A percentile compares a stretch with the other conserved stretches of the same genome.
Evolutionary conservation across 2,797 vertebrate genomes (phyloP).

Genomic region (Rallus crepitans): DNA sequence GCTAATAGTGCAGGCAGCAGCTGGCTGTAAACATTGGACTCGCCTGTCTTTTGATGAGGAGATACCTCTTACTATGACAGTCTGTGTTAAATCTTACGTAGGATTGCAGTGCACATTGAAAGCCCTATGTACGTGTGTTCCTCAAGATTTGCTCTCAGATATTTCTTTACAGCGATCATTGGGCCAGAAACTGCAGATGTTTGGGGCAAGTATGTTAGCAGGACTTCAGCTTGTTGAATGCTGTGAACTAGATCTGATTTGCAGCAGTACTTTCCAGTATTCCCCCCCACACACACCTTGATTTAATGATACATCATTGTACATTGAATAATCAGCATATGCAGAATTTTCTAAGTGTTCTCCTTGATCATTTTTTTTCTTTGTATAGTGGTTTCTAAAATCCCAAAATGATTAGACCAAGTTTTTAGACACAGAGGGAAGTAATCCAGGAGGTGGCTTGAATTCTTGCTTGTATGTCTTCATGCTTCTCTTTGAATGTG

Average conservation of each 20-base stretch:
- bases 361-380: background rate
- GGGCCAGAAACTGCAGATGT: background rate
- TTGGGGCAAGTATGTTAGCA: background rate
- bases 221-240: background rate
- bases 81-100: background rate
- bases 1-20: background rate
- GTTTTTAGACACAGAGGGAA: background rate
- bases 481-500: background rate
- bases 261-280: background rate
- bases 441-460: background rate
- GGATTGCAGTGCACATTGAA: background rate
- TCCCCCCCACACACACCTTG: accelerated
- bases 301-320: background rate
- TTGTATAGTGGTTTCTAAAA: background rate
- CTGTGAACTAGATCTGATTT: background rate
- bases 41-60: background rate
- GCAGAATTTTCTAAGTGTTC: background rate
- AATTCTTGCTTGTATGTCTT: background rate
- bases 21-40: background rate
- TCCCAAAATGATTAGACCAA: background rate
- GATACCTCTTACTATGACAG: background rate
- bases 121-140: background rate
- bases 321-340: background rate
- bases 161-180: background rate
- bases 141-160: background rate